phyloP scores from a whole-genome alignment of 2,797 vertebrate species.

The Novumbra hubbsi region DNA sequence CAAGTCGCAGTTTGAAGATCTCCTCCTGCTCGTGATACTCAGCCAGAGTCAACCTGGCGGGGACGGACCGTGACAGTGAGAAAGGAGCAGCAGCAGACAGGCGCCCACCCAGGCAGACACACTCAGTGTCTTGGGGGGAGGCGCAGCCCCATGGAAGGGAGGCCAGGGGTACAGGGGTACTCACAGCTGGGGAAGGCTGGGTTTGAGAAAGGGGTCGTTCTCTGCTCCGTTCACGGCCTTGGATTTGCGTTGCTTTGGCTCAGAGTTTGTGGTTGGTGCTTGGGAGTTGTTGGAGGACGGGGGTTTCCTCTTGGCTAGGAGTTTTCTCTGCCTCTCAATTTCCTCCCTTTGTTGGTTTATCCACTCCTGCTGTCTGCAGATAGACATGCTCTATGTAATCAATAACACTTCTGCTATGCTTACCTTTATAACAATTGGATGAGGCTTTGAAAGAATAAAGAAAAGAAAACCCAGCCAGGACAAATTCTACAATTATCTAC shows the following conservation, averaged over 20 bases:
- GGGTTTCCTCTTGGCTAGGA: constrained; percentile 96
- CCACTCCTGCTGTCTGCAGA: constrained; percentile 91
- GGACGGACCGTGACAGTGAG: constrained; percentile 13
- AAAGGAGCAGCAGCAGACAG: background rate
- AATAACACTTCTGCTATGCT: background rate
- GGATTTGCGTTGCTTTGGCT: constrained; percentile 98
- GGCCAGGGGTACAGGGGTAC: constrained; percentile 39
- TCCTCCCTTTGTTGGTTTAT: constrained; percentile 99
- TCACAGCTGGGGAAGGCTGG: constrained; percentile 98
- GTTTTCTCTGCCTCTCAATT: constrained; percentile 97
- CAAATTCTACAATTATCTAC: background rate
- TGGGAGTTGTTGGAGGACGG: constrained; percentile 91
- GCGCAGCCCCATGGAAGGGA: background rate
- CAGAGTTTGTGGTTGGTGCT: constrained; percentile 90
- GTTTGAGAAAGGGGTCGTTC: constrained; percentile 96
- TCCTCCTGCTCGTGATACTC: constrained; percentile 99
- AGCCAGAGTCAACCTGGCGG: constrained; percentile 87
- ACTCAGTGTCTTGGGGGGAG: background rate
- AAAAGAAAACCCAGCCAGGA: background rate
- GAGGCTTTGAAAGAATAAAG: background rate
- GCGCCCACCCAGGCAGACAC: background rate
- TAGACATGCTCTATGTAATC: constrained; percentile 2
- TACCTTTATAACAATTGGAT: background rate
- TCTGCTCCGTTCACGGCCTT: constrained; percentile 98
- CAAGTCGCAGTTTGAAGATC: constrained; percentile 98